phyloP scores from a whole-genome alignment of 2,797 vertebrate genomes.

The Remorina albescens region DNA sequence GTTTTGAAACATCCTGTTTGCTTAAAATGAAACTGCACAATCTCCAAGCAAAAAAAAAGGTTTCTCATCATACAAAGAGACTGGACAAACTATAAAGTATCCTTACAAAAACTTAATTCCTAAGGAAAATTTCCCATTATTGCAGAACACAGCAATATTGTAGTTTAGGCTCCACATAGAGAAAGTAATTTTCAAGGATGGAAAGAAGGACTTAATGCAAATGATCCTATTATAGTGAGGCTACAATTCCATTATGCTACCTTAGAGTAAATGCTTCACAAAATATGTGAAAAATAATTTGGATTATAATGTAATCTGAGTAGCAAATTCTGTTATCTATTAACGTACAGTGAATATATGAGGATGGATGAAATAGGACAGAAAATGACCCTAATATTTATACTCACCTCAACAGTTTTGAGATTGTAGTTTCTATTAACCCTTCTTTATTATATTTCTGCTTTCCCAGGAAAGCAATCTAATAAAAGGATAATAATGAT shows the following conservation, averaged over 20 bases:
- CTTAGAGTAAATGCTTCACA: neutral
- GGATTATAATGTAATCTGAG: neutral
- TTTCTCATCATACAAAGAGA: constrained; percentile 32
- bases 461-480: constrained; percentile 2
- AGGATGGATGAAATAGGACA: neutral
- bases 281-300: neutral
- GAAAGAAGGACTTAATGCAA: constrained; percentile 14
- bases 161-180: neutral
- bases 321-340: neutral
- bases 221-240: constrained; percentile 8
- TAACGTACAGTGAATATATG: neutral
- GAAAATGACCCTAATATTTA: neutral
- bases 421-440: neutral
- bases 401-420: neutral
- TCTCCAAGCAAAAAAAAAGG: constrained; percentile 13
- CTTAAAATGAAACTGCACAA: constrained; percentile 60
- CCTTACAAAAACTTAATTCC: constrained; percentile 3
- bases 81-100: constrained; percentile 6
- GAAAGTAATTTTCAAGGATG: constrained; percentile 1
- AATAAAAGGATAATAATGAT: neutral
- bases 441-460: neutral
- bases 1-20: constrained; percentile 77
- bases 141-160: constrained; percentile 6
- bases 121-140: constrained; percentile 6
- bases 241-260: neutral